Base-by-base conservation (phyloP, 2,888 invertebrate genomes). In the Dastarcus helophoroides region DNA sequence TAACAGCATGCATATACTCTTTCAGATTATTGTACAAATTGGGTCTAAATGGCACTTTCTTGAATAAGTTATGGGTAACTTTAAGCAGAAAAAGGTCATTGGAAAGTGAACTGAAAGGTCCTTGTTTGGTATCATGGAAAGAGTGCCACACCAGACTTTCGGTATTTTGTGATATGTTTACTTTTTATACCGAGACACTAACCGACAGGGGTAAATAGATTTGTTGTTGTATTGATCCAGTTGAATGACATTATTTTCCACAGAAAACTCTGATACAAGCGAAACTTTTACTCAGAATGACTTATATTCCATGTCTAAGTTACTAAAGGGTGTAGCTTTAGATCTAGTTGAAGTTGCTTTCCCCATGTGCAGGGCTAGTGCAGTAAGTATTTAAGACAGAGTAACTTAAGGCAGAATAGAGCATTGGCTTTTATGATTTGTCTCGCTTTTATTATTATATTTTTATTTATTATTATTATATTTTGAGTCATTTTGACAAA, bases 121-220 rank as follows among this genome's bases (percentile, higher is more conserved):
- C 50, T 3, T 46, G 47, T 23, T 38, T 58, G 15, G 46, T 48
- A 9, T 49, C 52, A 14, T 60, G 58, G 59, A 54, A 51, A 34
- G 51, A 56, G 9, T 52, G 48, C 17, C 59, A 61, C 34, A 54
- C 51, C 15, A 46, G 47, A 13, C 46, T 62, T 32, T 56, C 58
- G 4, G 61, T 62, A 12, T 62, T 60, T 40, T 61, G 61, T 48
- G 56, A 60, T 44, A 56, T 61, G 56, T 62, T 62, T 40, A 60
- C 58, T 1, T 60, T 61, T 43, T 62, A 60, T 38, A 60, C 60
- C 3, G 58, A 60, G 46, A 60, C 60, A 7, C 41, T 62, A 31
- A 62, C 62, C 3, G 62, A 62, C 39, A 50, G 56, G 37, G 57
- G 56, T 56, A 38, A 35, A 35, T 41, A 22, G 22, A 19, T 14